phyloP scores from a whole-genome alignment of 2,797 vertebrate genomes.

The Sebastes baramenuke region DNA sequence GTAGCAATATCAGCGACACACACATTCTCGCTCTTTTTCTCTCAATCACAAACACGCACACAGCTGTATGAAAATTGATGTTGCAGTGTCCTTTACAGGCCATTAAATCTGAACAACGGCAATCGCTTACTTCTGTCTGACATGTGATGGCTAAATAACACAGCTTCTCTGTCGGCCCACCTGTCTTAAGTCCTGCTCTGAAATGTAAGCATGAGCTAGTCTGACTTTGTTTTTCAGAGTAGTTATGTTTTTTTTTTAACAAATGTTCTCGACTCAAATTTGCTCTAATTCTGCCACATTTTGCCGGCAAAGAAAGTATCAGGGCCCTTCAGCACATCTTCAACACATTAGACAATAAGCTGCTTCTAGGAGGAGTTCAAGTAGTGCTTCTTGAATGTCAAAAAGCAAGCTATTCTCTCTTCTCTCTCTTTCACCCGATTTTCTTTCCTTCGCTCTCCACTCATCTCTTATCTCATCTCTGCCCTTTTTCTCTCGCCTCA shows the following conservation, averaged over 20 bases:
- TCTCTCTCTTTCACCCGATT: constrained; percentile 16
- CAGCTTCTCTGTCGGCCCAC: constrained; percentile 32
- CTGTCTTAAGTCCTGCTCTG: constrained; percentile 21
- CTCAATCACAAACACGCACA: constrained; percentile 11
- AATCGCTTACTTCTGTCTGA: constrained; percentile 62
- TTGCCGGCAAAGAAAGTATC: neutral
- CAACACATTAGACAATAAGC: constrained; percentile 48
- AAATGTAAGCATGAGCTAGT: neutral
- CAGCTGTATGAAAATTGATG: constrained; percentile 65
- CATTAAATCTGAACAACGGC: constrained; percentile 71
- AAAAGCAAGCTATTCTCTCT: constrained; percentile 23
- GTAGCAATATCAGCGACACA: constrained; percentile 48
- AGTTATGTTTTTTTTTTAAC: neutral
- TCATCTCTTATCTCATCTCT: constrained; percentile 33
- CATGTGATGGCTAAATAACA: constrained; percentile 69
- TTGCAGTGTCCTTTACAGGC: constrained; percentile 74
- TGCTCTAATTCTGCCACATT: constrained; percentile 33
- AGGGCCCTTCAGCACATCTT: constrained; percentile 30
- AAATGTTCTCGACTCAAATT: constrained; percentile 12
- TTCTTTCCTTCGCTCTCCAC: constrained; percentile 13
- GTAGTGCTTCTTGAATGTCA: constrained; percentile 52
- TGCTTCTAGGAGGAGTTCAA: constrained; percentile 38
- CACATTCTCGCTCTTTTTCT: neutral
- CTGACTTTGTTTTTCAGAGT: constrained; percentile 21
- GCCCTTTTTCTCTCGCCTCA: constrained; percentile 22